phyloP scores from a whole-genome alignment of 1,140 invertebrate genomes.

The Bombus superbus region DNA sequence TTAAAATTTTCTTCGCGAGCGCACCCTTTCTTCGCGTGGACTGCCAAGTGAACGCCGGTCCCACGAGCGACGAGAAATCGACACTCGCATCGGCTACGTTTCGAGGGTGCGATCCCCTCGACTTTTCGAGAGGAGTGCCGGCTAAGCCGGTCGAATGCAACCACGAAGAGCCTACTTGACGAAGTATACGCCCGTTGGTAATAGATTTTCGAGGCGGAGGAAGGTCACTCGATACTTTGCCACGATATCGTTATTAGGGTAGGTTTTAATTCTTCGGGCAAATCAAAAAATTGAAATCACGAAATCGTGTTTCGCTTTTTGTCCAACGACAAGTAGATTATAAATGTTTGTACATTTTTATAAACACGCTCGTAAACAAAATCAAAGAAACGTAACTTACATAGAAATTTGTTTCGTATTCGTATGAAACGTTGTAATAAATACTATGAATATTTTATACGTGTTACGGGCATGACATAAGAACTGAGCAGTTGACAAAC shows the following conservation, averaged over 20 bases:
- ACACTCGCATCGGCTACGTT: conserved; percentile 60
- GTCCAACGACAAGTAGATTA: not conserved
- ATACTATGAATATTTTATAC: not conserved
- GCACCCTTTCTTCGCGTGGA: conserved; percentile 59
- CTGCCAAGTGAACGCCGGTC: conserved; percentile 55
- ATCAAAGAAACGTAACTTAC: not conserved
- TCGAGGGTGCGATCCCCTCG: conserved; percentile 56
- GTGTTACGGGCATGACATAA: not conserved
- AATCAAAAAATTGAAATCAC: not conserved
- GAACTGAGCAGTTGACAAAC: too few species aligned
- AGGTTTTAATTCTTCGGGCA: not conserved
- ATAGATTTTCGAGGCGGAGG: conserved; percentile 3
- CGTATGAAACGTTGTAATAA: not conserved
- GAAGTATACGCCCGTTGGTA: not conserved
- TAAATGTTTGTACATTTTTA: not conserved
- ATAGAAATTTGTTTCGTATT: not conserved
- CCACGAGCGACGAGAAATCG: conserved; percentile 55
- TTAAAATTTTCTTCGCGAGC: conserved; percentile 65
- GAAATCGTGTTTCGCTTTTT: not conserved
- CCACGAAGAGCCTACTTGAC: conserved; percentile 12
- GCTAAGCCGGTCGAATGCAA: conserved; percentile 25
- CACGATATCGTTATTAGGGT: not conserved
- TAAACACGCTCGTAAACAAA: not conserved
- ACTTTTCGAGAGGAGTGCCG: conserved; percentile 20
- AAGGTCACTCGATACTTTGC: not conserved